phyloP scores from a whole-genome alignment of 2,888 invertebrate species.

The Melikaiella ostensackeni region DNA sequence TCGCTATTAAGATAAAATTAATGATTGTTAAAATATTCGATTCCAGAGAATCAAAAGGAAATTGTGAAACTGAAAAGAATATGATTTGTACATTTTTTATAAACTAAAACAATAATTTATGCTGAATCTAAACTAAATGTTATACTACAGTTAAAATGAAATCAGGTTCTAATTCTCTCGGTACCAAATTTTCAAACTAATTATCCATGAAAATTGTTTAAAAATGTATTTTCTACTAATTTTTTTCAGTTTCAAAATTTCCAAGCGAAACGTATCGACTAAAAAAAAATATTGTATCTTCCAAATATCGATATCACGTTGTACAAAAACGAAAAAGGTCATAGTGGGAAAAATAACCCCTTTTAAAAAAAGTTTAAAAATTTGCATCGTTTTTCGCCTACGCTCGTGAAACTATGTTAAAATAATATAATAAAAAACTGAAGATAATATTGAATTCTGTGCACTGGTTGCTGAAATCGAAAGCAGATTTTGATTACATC shows the following conservation, averaged over 20 bases:
- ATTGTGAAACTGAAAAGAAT: conserved; percentile 17
- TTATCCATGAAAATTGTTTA: neutral
- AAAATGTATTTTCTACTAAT: neutral
- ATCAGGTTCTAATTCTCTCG: neutral
- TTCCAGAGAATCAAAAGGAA: conserved; percentile 2
- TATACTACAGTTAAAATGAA: neutral
- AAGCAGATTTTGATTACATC: neutral
- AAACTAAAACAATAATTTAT: neutral
- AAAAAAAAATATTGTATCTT: conserved; percentile 20
- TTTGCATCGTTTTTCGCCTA: conserved; percentile 21
- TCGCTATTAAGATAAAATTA: conserved; percentile 16
- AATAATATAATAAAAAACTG: neutral
- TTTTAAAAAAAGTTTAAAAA: conserved; percentile 5
- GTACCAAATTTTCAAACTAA: neutral
- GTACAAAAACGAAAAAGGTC: conserved; percentile 19
- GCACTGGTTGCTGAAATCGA: neutral
- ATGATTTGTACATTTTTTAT: neutral
- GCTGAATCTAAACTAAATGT: neutral
- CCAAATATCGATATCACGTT: conserved; percentile 31
- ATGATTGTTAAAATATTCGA: conserved; percentile 24
- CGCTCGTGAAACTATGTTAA: conserved; percentile 5
- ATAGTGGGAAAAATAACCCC: conserved; percentile 3
- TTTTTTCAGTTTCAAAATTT: conserved; percentile 14
- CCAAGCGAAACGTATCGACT: neutral
- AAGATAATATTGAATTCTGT: neutral